A percentile compares a stretch with the other conserved stretches of the same genome.
Evolutionary conservation across 2,797 vertebrate genomes (phyloP).

Genomic region (Mormyrops attenuatus): DNA sequence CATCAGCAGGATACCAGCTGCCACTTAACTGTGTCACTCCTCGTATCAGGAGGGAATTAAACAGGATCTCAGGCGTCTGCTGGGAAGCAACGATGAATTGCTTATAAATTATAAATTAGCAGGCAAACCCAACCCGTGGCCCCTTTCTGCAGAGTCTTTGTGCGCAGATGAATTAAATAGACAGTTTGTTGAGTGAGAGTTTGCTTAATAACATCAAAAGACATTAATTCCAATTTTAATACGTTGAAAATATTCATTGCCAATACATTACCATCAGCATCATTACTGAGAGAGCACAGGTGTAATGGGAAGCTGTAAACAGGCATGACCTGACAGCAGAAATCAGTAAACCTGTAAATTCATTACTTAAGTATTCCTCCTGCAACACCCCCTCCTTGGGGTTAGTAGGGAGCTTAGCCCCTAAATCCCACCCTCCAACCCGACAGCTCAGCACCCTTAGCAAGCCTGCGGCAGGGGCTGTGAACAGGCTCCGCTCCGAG

Average conservation of each 20-base stretch:
- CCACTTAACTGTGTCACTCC: background rate
- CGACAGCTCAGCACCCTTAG: background rate
- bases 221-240: background rate
- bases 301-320: background rate
- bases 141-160: background rate
- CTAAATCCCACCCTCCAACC: background rate
- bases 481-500: background rate
- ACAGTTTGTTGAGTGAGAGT: background rate
- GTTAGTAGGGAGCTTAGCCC: background rate
- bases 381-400: background rate
- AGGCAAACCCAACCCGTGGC: background rate
- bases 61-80: background rate
- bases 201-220: background rate
- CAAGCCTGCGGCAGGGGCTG: background rate
- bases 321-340: background rate
- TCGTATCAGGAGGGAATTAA: background rate
- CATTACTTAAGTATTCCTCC: background rate
- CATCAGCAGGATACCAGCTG: background rate
- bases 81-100: background rate
- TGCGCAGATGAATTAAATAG: background rate
- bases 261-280: background rate
- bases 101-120: background rate
- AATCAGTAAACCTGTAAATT: background rate
- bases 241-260: background rate
- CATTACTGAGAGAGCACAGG: background rate